Base-by-base conservation (phyloP, 2,888 invertebrate species). In the Sicus ferrugineus region DNA sequence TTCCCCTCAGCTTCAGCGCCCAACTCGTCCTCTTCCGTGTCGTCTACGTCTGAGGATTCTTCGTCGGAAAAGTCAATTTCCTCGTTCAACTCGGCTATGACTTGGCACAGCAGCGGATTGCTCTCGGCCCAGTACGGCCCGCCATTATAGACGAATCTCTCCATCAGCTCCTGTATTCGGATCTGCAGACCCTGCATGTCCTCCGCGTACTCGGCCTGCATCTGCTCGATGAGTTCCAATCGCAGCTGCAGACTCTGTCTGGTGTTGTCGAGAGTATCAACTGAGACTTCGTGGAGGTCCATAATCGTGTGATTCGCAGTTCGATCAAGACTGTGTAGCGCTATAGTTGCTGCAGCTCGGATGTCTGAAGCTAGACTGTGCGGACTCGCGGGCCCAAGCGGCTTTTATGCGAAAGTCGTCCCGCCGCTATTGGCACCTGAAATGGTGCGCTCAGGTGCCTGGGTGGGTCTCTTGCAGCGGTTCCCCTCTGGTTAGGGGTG, bases 221-320 rank as follows among this genome's bases (percentile, higher is more conserved):
- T 61, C 26, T 61, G 61, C 4, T 61, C 42, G 26, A 61, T 61
- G 11, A 61, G 61, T n/a, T 61, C 61, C 23, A 42, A 42, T 4
- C 61, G 61, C 11, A 61, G 14, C 16, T 61, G 23, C 2, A 61
- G 26, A 23, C 42, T 61, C 16, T 38, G 16, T 16, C 21, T 23
- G 1, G 42, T 42, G 23, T 2, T 28, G 26, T 2, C 6, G 14
- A 50, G 19, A 21, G 54, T 26, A 54, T 54, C 3, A 7, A 21
- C 21, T n/a, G 50, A 6, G 9, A 21, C 9, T 52, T 52, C 50
- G 7, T 52, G 5, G 21, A 23, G 21, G 23, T 52, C 21, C 50
- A 52, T 52, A 7, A 16, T 23, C 7, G n/a, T n/a, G n/a, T n/a
- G n/a, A n/a, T n/a, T n/a, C n/a, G n/a, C n/a, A n/a, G n/a, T n/a